Percentiles rank a stretch among this genome's conserved stretches.
Evolutionary conservation across 2,888 invertebrate species (phyloP).

Genomic region (Drosophila fungiperda): DNA sequence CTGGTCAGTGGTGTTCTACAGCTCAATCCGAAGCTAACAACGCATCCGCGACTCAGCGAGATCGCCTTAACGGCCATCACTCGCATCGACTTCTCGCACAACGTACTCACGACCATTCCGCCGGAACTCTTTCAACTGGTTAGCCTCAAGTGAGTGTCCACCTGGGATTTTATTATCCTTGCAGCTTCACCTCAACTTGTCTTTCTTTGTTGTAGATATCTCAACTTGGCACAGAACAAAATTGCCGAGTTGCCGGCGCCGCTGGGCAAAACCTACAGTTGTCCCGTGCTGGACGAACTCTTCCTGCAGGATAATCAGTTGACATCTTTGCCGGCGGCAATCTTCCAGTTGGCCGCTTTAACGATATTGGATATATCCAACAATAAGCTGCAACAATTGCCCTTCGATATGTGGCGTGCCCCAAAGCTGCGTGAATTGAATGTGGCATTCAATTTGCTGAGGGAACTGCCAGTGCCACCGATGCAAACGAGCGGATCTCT

Average conservation of each 20-base stretch:
- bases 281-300: slow-evolving; percentile 94
- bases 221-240: slow-evolving; percentile 96
- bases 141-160: slow-evolving; percentile 88
- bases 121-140: slow-evolving; percentile 92
- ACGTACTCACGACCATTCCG: slow-evolving; percentile 92
- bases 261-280: slow-evolving; percentile 86
- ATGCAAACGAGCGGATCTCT: slow-evolving; percentile 83
- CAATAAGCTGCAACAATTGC: slow-evolving; percentile 94
- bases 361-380: slow-evolving; percentile 95
- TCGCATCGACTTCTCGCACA: slow-evolving; percentile 95
- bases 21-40: slow-evolving; percentile 92
- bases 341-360: slow-evolving; percentile 93
- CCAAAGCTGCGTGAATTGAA: slow-evolving; percentile 95
- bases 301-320: slow-evolving; percentile 96
- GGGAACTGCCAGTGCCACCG: slow-evolving; percentile 88
- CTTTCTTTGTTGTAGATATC: slow-evolving; percentile 85
- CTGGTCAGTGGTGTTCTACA: slow-evolving; percentile 92
- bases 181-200: not conserved
- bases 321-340: slow-evolving; percentile 91
- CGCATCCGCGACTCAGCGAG: slow-evolving; percentile 88
- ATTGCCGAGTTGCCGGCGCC: slow-evolving; percentile 90
- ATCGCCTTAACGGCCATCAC: slow-evolving; percentile 96
- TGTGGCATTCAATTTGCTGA: slow-evolving; percentile 94
- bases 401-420: slow-evolving; percentile 94
- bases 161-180: not conserved